These are phyloP conservation scores for Aphodius sticticus DNA, from an alignment of 2,888 invertebrate species.

Conservation along the genomic window DNA sequence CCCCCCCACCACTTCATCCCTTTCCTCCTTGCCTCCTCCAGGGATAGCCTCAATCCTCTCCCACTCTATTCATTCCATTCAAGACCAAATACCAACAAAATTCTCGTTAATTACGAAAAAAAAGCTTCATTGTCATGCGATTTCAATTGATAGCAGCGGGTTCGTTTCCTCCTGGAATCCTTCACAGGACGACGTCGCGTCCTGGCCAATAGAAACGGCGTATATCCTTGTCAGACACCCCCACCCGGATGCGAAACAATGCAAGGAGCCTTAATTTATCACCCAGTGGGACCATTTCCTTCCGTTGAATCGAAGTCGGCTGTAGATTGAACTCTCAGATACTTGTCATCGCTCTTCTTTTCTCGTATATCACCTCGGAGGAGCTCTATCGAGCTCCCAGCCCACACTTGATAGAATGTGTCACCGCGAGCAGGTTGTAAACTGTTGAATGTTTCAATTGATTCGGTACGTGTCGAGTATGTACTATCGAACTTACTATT, in stretches of 20 bases:
- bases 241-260: conserved; percentile 58
- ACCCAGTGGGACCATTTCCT: conserved; percentile 59
- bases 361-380: conserved; percentile 38
- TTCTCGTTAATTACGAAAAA: conserved; percentile 56
- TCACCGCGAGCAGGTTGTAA: not conserved
- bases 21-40: not conserved
- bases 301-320: conserved; percentile 56
- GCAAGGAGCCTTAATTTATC: conserved; percentile 59
- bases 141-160: conserved; percentile 57
- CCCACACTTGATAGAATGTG: conserved; percentile 4
- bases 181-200: conserved; percentile 50
- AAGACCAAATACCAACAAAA: not conserved
- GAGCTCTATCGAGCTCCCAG: not conserved
- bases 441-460: not conserved
- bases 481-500: not conserved
- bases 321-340: conserved; percentile 57
- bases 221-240: conserved; percentile 59
- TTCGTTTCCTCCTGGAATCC: conserved; percentile 48
- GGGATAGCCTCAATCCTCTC: not conserved
- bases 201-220: conserved; percentile 52
- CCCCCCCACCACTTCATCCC: not conserved
- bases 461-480: not conserved
- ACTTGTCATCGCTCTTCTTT: conserved; percentile 57
- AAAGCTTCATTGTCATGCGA: conserved; percentile 55
- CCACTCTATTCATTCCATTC: not conserved